Evolutionary conservation across 2,888 invertebrate species (phyloP).

Genomic region (Nysson spinosus): DNA sequence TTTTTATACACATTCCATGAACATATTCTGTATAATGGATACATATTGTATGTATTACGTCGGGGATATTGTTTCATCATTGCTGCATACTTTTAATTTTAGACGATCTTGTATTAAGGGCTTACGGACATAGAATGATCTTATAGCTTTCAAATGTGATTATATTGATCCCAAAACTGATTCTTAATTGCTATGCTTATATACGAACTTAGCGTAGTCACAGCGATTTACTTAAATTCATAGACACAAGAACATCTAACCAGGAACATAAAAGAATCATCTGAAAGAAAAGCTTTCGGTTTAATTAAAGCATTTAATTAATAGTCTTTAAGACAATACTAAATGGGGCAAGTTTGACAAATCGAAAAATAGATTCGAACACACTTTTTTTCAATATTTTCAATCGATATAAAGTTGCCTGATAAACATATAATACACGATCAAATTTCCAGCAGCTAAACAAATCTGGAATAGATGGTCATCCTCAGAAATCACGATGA

Average conservation of each 20-base stretch:
- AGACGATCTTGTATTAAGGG: constrained; percentile 4
- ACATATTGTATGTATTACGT: constrained; percentile 8
- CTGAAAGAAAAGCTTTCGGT: constrained; percentile 25
- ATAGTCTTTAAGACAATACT: constrained; percentile 20
- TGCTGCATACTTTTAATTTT: background rate
- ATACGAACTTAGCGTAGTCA: constrained; percentile 68
- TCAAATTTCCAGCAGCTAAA: constrained; percentile 44
- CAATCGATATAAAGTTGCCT: constrained; percentile 18
- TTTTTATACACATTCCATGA: no score
- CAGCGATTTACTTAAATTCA: constrained; percentile 61
- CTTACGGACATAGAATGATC: constrained; percentile 12
- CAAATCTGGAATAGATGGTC: no score
- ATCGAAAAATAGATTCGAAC: constrained; percentile 11
- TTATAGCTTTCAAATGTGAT: constrained; percentile 29
- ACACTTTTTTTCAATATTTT: no score
- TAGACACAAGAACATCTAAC: constrained; percentile 49
- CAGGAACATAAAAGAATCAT: constrained; percentile 61
- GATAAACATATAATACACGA: constrained; percentile 17
- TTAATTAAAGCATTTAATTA: constrained; percentile 30
- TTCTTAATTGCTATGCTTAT: constrained; percentile 59
- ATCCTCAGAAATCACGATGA: no score
- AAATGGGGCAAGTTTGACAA: constrained; percentile 8
- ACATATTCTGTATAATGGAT: no score
- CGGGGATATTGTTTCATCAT: background rate
- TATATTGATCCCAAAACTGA: constrained; percentile 67